These are phyloP conservation scores for Netta rufina DNA, from an alignment of 2,797 vertebrate species.

Conservation along the genomic window DNA sequence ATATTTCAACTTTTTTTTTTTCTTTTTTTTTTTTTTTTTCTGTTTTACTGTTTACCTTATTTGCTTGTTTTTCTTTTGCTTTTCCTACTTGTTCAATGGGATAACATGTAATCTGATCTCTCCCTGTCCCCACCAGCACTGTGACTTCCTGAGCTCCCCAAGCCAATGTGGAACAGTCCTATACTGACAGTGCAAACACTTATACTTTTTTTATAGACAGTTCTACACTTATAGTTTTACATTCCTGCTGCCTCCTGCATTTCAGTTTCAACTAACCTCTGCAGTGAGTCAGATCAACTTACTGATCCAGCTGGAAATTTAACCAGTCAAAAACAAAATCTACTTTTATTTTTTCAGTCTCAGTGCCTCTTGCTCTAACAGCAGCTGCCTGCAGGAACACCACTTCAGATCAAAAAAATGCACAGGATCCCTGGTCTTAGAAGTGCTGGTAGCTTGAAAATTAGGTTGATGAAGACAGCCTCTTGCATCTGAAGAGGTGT, in stretches of 20 bases:
- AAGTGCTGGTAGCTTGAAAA: background rate
- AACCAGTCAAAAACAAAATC: background rate
- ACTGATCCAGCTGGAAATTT: background rate
- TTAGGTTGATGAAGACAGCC: background rate
- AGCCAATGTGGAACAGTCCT: background rate
- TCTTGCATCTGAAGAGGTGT: background rate
- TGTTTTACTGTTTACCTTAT: background rate
- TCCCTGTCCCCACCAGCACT: background rate
- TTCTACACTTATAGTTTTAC: background rate
- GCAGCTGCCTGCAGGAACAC: background rate
- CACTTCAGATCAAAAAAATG: background rate
- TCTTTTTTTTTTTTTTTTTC: background rate
- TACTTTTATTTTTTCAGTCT: background rate
- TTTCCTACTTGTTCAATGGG: accelerated
- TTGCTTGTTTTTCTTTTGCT: background rate
- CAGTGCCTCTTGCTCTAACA: background rate
- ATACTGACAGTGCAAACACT: background rate
- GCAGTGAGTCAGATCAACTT: background rate
- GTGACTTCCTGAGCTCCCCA: background rate
- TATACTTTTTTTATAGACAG: background rate
- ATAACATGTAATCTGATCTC: background rate
- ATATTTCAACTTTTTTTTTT: background rate
- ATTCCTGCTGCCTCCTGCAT: background rate
- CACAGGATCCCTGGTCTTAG: background rate
- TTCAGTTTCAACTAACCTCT: background rate